Conservation (phyloP, 2,797 vertebrate genomes). For the Podarcis lilfordi region DNA sequence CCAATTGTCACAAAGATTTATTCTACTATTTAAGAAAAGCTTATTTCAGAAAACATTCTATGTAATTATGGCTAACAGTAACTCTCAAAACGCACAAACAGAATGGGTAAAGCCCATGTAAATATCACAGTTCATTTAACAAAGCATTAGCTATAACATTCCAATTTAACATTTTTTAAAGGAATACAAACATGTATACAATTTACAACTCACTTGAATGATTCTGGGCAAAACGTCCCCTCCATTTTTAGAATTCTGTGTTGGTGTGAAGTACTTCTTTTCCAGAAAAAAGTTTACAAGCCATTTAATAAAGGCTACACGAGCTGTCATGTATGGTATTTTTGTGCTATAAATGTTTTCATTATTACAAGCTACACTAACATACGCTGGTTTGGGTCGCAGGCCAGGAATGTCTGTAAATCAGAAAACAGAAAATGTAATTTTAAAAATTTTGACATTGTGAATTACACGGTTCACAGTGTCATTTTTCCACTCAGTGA, state of each 20-base stretch:
- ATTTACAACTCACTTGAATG: slow-evolving; percentile 85
- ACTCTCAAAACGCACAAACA: not conserved
- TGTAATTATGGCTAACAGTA: not conserved
- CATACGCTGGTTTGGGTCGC: slow-evolving; percentile 92
- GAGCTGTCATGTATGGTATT: slow-evolving; percentile 94
- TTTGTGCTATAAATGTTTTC: slow-evolving; percentile 94
- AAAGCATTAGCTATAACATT: not conserved
- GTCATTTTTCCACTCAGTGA: not conserved
- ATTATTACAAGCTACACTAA: slow-evolving; percentile 88
- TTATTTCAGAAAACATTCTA: not conserved
- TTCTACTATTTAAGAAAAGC: not conserved
- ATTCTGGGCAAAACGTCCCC: slow-evolving; percentile 93
- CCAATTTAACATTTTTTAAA: not conserved
- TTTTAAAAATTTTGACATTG: not conserved
- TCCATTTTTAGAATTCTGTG: slow-evolving; percentile 90
- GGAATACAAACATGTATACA: not conserved
- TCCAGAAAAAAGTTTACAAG: slow-evolving; percentile 99
- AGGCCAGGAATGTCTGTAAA: slow-evolving; percentile 90
- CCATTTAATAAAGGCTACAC: slow-evolving; percentile 98
- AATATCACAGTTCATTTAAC: not conserved
- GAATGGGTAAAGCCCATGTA: not conserved
- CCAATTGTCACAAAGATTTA: not conserved
- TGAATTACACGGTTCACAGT: not conserved
- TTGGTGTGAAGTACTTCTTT: slow-evolving; percentile 91
- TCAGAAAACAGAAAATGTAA: slow-evolving; percentile 39